phyloP scores from a whole-genome alignment of 1,140 invertebrate species.

The Aradophagus sp. region DNA sequence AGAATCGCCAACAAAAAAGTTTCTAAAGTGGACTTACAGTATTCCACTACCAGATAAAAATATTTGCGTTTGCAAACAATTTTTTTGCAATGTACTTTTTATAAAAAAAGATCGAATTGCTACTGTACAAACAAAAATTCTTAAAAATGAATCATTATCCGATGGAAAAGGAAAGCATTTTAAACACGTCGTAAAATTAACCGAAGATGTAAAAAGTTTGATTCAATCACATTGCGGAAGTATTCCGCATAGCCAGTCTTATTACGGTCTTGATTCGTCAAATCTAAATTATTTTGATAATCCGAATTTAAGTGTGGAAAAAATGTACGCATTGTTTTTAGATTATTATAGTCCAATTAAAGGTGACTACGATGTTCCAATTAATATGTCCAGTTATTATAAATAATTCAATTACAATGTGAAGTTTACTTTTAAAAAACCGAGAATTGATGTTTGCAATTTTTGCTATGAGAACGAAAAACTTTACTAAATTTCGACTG shows the following conservation, averaged over 20 bases:
- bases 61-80: no score
- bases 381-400: slow-evolving; percentile 19
- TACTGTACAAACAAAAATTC: slow-evolving; percentile 16
- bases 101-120: slow-evolving; percentile 13
- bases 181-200: slow-evolving; percentile 31
- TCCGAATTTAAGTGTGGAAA: slow-evolving; percentile 16
- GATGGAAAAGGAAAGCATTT: slow-evolving; percentile 13
- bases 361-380: slow-evolving; percentile 9
- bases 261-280: slow-evolving; percentile 13
- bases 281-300: slow-evolving; percentile 38
- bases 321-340: slow-evolving; percentile 21
- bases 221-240: slow-evolving; percentile 26
- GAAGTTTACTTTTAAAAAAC: slow-evolving; percentile 22
- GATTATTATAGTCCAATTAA: slow-evolving; percentile 22
- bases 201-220: slow-evolving; percentile 11
- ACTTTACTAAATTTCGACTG: background rate
- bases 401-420: slow-evolving; percentile 39
- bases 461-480: slow-evolving; percentile 15
- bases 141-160: background rate
- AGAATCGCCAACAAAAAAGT: no score
- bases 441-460: slow-evolving; percentile 31
- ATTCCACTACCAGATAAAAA: no score
- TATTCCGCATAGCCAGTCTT: slow-evolving; percentile 17
- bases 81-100: slow-evolving; percentile 2
- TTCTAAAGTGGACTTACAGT: no score